A percentile compares a stretch with the other conserved stretches of the same genome.
Evolutionary conservation across 1,140 invertebrate species (phyloP).

Genomic region (Cepaea nemoralis): DNA sequence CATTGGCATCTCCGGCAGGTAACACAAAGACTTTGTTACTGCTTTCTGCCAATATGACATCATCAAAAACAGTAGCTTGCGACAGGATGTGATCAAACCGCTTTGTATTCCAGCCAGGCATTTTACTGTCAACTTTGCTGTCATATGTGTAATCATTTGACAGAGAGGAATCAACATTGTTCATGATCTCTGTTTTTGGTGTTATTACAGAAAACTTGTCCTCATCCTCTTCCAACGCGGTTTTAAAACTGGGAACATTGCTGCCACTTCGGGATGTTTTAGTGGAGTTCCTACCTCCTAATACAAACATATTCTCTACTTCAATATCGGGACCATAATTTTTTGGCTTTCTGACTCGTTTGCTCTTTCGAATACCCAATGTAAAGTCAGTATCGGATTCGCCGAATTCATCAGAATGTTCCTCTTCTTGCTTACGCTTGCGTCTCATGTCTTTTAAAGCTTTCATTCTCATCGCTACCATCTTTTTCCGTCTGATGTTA

Average conservation of each 20-base stretch:
- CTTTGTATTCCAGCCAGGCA: not conserved
- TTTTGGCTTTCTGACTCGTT: constrained; percentile 29
- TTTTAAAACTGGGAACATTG: not conserved
- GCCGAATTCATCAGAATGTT: not conserved
- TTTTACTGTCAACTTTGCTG: not conserved
- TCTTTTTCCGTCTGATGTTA: constrained; percentile 28
- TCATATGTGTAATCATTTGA: constrained; percentile 1
- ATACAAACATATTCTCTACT: constrained; percentile 15
- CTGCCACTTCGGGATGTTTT: not conserved
- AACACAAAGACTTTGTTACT: not conserved
- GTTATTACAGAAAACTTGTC: not conserved
- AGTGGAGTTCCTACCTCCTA: not conserved
- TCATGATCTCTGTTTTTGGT: constrained; percentile 20
- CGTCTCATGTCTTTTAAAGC: constrained; percentile 35
- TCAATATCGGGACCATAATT: constrained; percentile 30
- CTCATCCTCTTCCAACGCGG: constrained; percentile 1
- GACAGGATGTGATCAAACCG: constrained; percentile 31
- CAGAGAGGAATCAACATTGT: not conserved
- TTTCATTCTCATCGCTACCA: constrained; percentile 36
- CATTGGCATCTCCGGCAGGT: not conserved
- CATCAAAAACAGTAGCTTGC: constrained; percentile 34
- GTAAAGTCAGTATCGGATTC: constrained; percentile 23
- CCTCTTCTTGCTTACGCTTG: constrained; percentile 19
- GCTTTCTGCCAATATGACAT: constrained; percentile 13
- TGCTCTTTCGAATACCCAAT: constrained; percentile 25